phyloP scores from a whole-genome alignment of 2,888 invertebrate genomes.

The Ferrisia virgata region DNA sequence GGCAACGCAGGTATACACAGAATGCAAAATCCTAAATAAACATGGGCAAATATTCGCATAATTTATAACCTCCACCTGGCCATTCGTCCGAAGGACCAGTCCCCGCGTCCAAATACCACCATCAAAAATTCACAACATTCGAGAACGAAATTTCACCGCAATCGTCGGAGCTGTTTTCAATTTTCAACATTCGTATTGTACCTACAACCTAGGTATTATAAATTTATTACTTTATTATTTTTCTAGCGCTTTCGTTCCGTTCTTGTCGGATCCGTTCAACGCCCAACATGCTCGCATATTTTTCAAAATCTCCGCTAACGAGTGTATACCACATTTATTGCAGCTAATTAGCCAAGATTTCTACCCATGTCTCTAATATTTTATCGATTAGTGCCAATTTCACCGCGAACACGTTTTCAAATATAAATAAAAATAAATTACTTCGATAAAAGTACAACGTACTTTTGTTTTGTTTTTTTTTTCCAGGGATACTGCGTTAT shows the following conservation, averaged over 20 bases:
- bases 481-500: not conserved
- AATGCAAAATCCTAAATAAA: not conserved
- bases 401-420: not conserved
- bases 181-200: not conserved
- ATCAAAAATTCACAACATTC: not conserved
- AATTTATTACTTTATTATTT: slow-evolving; percentile 12
- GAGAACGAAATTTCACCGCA: not conserved
- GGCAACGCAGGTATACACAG: too few relatives aligned
- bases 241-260: not conserved
- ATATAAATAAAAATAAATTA: not conserved
- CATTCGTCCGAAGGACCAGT: not conserved
- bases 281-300: too few relatives aligned
- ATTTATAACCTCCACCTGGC: not conserved
- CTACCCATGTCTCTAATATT: too few relatives aligned
- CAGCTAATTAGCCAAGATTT: too few relatives aligned
- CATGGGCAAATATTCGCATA: not conserved
- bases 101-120: not conserved
- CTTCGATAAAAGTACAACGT: not conserved
- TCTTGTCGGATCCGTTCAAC: too few relatives aligned
- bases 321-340: too few relatives aligned
- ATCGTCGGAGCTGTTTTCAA: not conserved
- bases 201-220: too few relatives aligned
- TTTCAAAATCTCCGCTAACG: too few relatives aligned
- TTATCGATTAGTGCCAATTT: not conserved
- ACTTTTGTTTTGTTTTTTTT: not conserved